Percentiles rank a stretch among this genome's conserved stretches.
phyloP scores from a whole-genome alignment of 2,797 vertebrate species.

The Aeoliscus strigatus region DNA sequence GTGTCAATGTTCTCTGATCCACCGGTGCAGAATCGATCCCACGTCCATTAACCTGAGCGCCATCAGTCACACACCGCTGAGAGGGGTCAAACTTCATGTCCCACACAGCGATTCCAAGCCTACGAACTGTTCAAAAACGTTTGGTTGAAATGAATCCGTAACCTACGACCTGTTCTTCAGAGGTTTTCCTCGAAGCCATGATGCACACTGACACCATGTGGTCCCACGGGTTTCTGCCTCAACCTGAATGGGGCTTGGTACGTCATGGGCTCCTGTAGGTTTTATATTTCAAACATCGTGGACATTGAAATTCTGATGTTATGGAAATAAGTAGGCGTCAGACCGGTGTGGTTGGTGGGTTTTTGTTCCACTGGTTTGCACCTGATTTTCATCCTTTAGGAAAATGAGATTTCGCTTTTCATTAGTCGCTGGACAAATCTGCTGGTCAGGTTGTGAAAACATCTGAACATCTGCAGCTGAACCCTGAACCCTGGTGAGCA shows the following conservation, averaged over 20 bases:
- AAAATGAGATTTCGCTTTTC: constrained; percentile 31
- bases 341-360: constrained; percentile 21
- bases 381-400: constrained; percentile 10
- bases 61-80: no score
- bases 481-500: constrained; percentile 18
- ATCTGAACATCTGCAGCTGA: background rate
- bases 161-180: no score
- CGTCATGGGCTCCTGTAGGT: no score
- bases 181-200: background rate
- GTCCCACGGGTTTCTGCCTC: background rate
- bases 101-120: background rate
- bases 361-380: constrained; percentile 5
- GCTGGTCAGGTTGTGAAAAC: background rate
- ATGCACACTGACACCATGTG: constrained; percentile 44
- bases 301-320: background rate
- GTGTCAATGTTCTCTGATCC: background rate
- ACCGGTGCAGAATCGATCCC: background rate
- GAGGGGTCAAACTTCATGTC: no score
- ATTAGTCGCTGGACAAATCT: background rate
- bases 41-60: constrained; percentile 4
- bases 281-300: no score
- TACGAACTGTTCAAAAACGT: background rate
- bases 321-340: constrained; percentile 36
- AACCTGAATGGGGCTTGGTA: background rate
- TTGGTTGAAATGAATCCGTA: no score